A percentile compares a stretch with the other conserved stretches of the same genome.
Conservation (phyloP, 2,113 vertebrate genomes). For the Gobiocypris rarus region DNA sequence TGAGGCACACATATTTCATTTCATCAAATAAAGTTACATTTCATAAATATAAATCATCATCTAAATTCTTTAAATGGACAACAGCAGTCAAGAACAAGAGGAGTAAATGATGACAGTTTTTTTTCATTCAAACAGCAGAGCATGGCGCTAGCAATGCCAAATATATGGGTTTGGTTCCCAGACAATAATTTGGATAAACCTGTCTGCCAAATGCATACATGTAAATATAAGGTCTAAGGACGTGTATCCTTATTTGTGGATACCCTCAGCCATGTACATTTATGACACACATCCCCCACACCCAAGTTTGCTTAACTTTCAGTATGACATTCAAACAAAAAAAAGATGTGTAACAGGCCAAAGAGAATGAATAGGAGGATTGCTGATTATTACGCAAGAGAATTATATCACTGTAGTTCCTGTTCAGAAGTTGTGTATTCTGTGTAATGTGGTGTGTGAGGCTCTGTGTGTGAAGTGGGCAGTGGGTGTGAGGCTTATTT, state of each 20-base stretch:
- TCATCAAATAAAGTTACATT: not conserved
- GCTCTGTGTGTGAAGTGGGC: not conserved
- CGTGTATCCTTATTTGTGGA: not conserved
- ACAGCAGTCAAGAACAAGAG: not conserved
- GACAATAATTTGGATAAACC: not conserved
- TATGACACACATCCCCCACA: not conserved
- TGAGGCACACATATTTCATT: not conserved
- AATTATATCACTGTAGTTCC: constrained; percentile 14
- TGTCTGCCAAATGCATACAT: not conserved
- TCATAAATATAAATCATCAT: not conserved
- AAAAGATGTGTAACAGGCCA: not conserved
- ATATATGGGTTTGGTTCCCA: not conserved
- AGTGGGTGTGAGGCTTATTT: constrained; percentile 10
- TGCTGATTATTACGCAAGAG: constrained; percentile 6
- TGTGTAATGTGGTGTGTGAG: not conserved
- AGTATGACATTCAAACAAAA: constrained; percentile 24
- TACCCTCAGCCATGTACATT: not conserved
- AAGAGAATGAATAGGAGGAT: not conserved
- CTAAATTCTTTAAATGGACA: not conserved
- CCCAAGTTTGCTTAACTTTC: constrained; percentile 33
- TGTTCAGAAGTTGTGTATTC: constrained; percentile 30
- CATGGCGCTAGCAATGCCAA: not conserved
- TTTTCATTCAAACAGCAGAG: not conserved
- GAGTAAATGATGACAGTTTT: not conserved
- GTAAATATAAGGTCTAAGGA: constrained; percentile 1